phyloP scores from a whole-genome alignment of 2,113 vertebrate species.

The Oxyura jamaicensis region DNA sequence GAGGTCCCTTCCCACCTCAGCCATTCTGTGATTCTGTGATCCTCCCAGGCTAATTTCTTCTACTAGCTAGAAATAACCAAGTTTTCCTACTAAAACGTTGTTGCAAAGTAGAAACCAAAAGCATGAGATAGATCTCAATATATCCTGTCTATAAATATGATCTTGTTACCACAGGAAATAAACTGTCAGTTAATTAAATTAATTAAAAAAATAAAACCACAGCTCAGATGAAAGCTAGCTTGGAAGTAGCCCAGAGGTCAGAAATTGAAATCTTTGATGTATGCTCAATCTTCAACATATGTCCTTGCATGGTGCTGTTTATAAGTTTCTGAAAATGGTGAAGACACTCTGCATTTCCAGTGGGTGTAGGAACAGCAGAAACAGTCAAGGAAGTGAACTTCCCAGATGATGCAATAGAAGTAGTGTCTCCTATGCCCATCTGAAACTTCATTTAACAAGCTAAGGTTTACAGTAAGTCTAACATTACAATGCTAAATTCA shows the following conservation, averaged over 20 bases:
- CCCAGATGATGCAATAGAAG: constrained; percentile 19
- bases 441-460: constrained; percentile 18
- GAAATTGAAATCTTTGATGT: constrained; percentile 51
- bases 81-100: background rate
- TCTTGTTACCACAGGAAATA: constrained; percentile 41
- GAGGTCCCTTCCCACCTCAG: background rate
- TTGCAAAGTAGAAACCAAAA: background rate
- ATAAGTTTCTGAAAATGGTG: constrained; percentile 40
- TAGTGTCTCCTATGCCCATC: background rate
- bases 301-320: constrained; percentile 32
- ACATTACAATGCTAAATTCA: background rate
- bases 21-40: background rate
- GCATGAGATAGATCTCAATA: background rate
- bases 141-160: constrained; percentile 32
- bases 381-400: constrained; percentile 35
- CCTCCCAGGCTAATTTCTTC: background rate
- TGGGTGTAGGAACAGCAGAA: constrained; percentile 33
- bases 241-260: constrained; percentile 50
- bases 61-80: background rate
- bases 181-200: constrained; percentile 55
- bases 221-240: constrained; percentile 28
- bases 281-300: constrained; percentile 27
- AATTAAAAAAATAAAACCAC: constrained; percentile 12
- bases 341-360: constrained; percentile 42
- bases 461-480: constrained; percentile 17